phyloP scores from a whole-genome alignment of 1,140 invertebrate genomes.

The Antheraea pernyi region DNA sequence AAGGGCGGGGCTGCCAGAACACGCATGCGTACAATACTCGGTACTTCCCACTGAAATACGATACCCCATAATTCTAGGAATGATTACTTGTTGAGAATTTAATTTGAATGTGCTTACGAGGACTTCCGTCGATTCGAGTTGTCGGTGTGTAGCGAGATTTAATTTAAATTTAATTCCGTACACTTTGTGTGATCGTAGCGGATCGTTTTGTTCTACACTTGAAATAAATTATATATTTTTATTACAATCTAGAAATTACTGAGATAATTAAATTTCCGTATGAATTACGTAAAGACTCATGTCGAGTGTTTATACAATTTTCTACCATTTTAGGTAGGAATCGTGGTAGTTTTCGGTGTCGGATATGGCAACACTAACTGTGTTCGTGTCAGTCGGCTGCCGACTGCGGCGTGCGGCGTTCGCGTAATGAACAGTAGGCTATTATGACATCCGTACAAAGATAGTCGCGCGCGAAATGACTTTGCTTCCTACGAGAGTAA shows the following conservation, averaged over 20 bases:
- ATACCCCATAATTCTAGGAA: conserved; percentile 52
- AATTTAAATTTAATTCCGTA: not conserved
- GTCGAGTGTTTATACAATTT: not conserved
- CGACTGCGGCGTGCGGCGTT: conserved; percentile 43
- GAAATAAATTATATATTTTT: not conserved
- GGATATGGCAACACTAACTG: conserved; percentile 34
- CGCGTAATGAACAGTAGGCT: conserved; percentile 41
- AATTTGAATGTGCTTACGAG: conserved; percentile 29
- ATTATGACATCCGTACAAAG: conserved; percentile 40
- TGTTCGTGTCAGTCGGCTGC: conserved; percentile 51
- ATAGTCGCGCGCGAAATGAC: conserved; percentile 54
- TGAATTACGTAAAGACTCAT: no score
- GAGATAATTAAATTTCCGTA: no score
- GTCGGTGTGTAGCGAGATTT: not conserved
- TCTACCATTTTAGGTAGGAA: conserved; percentile 26
- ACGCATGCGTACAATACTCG: conserved; percentile 50
- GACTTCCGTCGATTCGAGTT: conserved; percentile 12
- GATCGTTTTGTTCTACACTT: not conserved
- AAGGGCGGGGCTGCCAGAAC: conserved; percentile 55
- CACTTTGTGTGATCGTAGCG: not conserved
- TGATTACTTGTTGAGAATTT: conserved; percentile 37
- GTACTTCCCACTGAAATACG: conserved; percentile 24
- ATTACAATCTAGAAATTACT: no score
- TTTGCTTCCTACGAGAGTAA: conserved; percentile 25
- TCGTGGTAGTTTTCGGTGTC: conserved; percentile 22